These are phyloP conservation scores for Nansenia antarctica DNA, from an alignment of 2,113 vertebrate species.

Conservation along the genomic window DNA sequence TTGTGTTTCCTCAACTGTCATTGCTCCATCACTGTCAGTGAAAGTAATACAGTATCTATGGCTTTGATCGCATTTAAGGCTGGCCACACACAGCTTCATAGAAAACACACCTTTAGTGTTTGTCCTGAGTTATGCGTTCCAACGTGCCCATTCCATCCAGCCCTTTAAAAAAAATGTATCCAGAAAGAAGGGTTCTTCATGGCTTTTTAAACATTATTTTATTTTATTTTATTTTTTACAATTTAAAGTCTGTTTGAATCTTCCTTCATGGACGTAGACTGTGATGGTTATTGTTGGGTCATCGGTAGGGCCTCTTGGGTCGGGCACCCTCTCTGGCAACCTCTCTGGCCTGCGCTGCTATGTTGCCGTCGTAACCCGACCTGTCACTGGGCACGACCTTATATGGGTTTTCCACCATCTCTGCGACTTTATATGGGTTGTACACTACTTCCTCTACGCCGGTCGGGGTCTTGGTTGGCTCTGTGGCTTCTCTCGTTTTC, in stretches of 20 bases:
- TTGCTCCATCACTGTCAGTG: not conserved
- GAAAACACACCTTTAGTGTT: not conserved
- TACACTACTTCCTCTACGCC: not conserved
- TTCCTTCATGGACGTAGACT: slow-evolving; percentile 4
- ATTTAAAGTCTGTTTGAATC: slow-evolving; percentile 2
- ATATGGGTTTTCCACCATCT: slow-evolving; percentile 18
- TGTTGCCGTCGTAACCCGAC: not conserved
- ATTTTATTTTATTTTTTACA: slow-evolving; percentile 1
- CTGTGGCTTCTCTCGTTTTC: not conserved
- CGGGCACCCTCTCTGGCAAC: not conserved
- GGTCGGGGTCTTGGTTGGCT: not conserved
- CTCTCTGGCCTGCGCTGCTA: too few relatives aligned
- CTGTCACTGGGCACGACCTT: not conserved
- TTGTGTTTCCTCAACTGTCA: not conserved
- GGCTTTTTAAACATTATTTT: slow-evolving; percentile 20
- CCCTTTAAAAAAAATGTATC: not conserved
- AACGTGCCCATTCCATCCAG: not conserved
- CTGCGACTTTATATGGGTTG: not conserved
- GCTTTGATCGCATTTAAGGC: not conserved
- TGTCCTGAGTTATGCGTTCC: not conserved
- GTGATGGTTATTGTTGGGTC: not conserved
- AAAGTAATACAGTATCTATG: not conserved
- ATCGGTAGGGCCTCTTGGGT: not conserved
- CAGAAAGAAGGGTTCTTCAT: not conserved
- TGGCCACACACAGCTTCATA: not conserved